A percentile compares a stretch with the other conserved stretches of the same genome.
phyloP scores from a whole-genome alignment of 1,140 invertebrate species.

The Cataglyphis hispanica region DNA sequence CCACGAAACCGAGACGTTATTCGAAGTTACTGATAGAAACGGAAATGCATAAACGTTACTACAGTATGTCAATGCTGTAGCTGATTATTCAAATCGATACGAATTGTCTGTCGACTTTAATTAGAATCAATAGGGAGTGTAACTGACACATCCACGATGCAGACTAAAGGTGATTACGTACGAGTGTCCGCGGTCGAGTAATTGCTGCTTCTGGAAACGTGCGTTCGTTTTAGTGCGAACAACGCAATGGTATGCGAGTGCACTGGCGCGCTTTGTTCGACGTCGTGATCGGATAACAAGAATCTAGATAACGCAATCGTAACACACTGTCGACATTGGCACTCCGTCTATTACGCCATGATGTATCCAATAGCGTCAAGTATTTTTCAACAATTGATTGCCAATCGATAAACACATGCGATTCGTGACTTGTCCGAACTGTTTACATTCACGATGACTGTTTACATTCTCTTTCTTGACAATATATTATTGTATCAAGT shows the following conservation, averaged over 20 bases:
- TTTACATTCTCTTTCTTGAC: not conserved
- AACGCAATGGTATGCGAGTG: slow-evolving; percentile 24
- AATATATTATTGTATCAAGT: not conserved
- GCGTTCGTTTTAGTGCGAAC: slow-evolving; percentile 56
- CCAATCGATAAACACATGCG: slow-evolving; percentile 29
- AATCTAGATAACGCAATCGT: slow-evolving; percentile 74
- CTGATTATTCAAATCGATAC: slow-evolving; percentile 42
- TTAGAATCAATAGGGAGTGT: slow-evolving; percentile 71
- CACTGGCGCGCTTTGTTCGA: slow-evolving; percentile 8
- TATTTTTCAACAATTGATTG: slow-evolving; percentile 66
- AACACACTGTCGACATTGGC: slow-evolving; percentile 55
- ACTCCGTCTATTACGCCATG: slow-evolving; percentile 42
- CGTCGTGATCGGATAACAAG: slow-evolving; percentile 72
- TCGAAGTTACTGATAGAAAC: not conserved
- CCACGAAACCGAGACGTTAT: not conserved
- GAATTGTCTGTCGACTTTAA: slow-evolving; percentile 69
- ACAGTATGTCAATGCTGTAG: slow-evolving; percentile 36
- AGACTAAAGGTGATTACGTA: slow-evolving; percentile 72
- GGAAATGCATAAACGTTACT: slow-evolving; percentile 13
- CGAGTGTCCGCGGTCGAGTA: slow-evolving; percentile 71
- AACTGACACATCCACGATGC: slow-evolving; percentile 72
- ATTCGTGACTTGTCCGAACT: not conserved
- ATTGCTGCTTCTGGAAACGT: slow-evolving; percentile 70
- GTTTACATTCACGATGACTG: not conserved
- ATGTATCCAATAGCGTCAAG: slow-evolving; percentile 33